phyloP scores from a whole-genome alignment of 1,140 invertebrate genomes.

The Streblospio benedicti region DNA sequence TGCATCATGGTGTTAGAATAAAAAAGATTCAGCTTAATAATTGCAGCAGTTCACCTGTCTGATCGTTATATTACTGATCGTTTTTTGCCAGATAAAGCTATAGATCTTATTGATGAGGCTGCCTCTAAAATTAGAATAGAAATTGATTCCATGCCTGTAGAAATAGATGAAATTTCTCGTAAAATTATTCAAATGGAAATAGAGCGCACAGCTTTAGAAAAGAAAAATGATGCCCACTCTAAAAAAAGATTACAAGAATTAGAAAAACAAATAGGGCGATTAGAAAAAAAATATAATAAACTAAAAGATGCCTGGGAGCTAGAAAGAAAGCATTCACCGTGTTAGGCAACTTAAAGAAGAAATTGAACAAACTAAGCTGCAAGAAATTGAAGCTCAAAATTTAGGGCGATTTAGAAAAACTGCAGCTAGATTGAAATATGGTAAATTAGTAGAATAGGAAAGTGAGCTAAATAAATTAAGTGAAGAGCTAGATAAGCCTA shows the following conservation, averaged over 20 bases:
- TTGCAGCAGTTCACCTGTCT: slow-evolving; percentile 23
- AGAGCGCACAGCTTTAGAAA: background rate
- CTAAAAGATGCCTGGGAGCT: background rate
- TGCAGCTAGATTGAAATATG: background rate
- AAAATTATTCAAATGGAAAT: background rate
- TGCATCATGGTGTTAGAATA: slow-evolving; percentile 27
- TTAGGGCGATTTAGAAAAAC: too few species aligned
- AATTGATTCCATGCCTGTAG: background rate
- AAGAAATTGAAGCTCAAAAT: too few species aligned
- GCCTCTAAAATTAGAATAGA: background rate
- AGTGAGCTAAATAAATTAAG: background rate
- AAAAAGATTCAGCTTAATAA: slow-evolving; percentile 20
- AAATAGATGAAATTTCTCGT: background rate
- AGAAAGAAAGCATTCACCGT: too few species aligned
- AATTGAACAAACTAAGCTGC: too few species aligned
- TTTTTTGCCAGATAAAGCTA: slow-evolving; percentile 32
- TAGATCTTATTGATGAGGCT: slow-evolving; percentile 35
- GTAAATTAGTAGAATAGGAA: background rate
- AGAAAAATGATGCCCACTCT: background rate
- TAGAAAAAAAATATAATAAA: slow-evolving; percentile 1
- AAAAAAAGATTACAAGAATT: background rate
- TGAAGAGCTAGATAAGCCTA: background rate
- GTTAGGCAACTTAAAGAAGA: too few species aligned
- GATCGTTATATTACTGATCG: slow-evolving; percentile 28
- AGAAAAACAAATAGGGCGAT: background rate